Base-by-base conservation (phyloP, 1,140 invertebrate species). In the Lutraria rhynchaena region DNA sequence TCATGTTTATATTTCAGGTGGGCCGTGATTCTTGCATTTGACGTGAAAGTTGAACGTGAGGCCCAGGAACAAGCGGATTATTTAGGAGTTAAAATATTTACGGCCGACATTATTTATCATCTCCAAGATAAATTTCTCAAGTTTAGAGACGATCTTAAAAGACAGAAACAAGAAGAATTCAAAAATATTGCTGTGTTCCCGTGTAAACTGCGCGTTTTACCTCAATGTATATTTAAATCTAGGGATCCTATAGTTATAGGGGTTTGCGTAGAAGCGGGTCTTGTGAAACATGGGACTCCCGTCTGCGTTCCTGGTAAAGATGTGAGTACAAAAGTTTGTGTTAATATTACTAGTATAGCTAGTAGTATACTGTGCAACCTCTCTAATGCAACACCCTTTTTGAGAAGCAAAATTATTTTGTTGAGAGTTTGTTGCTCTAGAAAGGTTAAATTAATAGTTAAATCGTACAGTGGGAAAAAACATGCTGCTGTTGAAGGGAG, bases 81-180 rank as follows among this genome's bases (percentile, higher is more conserved):
- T 61, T 91, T 98, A 55, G 97, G 97, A 69, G 98, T 99, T 53
- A 98, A 96, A 93, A 98, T 99, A 89, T 99, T 99, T 95, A 96
- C 98, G 77, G 99, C 99, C 2, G 98, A 99, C 92, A 99, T 99
- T 91, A 99, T 99, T 89, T 99, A 99, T 93, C 99, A 99, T 94
- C 93, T 99, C 80, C 99, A 99, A 93, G 99, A 99, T 93, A 96
- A 96, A 91, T 99, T 99, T 93, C 98, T 95, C 82, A 96, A 96
- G 22, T 99, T 98, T 92, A 94, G 97, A 70, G 98, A 99, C 69
- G 97, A 99, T 86, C 93, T 99, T n/a, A 98, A 96, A 89, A 95
- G 96, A 88, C 96, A 96, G 91, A 99, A 98, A 90, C 95, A 98
- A 17, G 97, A 99, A 85, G 97, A 99, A 91, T 96, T 98, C 93